Base-by-base conservation (phyloP, 2,113 vertebrate genomes). In the Brachypteracias leptosomus region DNA sequence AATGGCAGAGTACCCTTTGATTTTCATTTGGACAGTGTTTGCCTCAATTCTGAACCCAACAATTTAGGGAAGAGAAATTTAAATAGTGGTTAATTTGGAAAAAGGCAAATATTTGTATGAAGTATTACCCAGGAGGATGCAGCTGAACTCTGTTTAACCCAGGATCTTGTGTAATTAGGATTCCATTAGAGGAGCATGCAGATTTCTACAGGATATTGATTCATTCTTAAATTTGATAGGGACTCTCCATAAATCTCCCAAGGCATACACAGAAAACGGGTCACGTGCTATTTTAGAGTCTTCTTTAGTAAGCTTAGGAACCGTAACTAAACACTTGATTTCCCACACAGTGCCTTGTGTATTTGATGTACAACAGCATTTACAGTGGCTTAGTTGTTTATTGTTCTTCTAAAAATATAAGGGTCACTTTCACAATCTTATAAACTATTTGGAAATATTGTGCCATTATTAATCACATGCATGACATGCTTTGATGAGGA, bases 81-180 rank as follows among this genome's bases (percentile, higher is more conserved):
- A 40, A 82, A 91, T 73, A 15, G 25, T 9, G 28, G 40, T 33
- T 84, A 65, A 78, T 81, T 51, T 91, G n/a, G 61, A 82, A 92
- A 92, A 86, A 36, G 25, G 6, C 24, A 78, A 84, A 76, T 78
- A 70, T 49, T 18, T 54, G 6, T 33, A 46, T 44, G 42, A 89
- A 79, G 28, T 2, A 7, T 75, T 68, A 62, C 21, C 7, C 16
- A 1, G 13, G 26, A 72, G n/a, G 28, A 54, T 20, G 16, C 57
- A 85, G 70, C 20, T 81, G 77, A 96, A 92, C 93, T 92, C 44
- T 87, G 9, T 72, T 85, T 95, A 89, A 95, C 76, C 76, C 70
- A 91, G 62, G 22, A 81, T 47, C 44, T 72, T 89, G 40, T 58
- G 40, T 46, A 82, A 81, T 49, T 55, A 10, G 13, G 13, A 90